Conservation (phyloP, 2,888 invertebrate species). For the Ariolimax columbianus region DNA sequence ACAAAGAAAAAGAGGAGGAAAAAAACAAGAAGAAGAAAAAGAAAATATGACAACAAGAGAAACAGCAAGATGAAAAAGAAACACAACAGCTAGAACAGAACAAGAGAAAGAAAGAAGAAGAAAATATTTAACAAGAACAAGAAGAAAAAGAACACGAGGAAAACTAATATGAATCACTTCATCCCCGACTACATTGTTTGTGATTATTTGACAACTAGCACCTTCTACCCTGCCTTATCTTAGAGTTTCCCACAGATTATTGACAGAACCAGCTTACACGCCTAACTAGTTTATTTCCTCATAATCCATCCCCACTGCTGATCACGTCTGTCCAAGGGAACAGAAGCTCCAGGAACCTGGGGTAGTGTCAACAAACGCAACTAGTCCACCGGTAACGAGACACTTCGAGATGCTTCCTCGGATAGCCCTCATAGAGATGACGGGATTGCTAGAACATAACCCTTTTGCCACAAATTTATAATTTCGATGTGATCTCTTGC, state of each 20-base stretch:
- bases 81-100: too few relatives aligned
- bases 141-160: neutral
- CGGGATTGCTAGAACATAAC: neutral
- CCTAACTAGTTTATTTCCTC: conserved; percentile 8
- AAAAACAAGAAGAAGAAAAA: too few relatives aligned
- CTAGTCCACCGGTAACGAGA: conserved; percentile 1
- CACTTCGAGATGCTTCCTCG: conserved; percentile 18
- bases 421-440: conserved; percentile 20
- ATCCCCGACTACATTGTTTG: too few relatives aligned
- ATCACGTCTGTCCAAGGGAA: conserved; percentile 1
- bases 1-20: too few relatives aligned
- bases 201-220: too few relatives aligned
- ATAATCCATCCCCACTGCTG: conserved; percentile 4
- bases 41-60: too few relatives aligned
- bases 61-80: too few relatives aligned
- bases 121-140: too few relatives aligned
- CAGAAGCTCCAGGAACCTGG: neutral
- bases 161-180: neutral
- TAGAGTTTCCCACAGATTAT: neutral
- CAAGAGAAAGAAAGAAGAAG: too few relatives aligned
- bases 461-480: neutral
- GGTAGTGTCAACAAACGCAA: neutral
- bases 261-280: neutral
- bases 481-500: conserved; percentile 6
- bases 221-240: too few relatives aligned